Evolutionary conservation across 2,113 vertebrate genomes (phyloP).

Genomic region (Bolborhynchus lineola): DNA sequence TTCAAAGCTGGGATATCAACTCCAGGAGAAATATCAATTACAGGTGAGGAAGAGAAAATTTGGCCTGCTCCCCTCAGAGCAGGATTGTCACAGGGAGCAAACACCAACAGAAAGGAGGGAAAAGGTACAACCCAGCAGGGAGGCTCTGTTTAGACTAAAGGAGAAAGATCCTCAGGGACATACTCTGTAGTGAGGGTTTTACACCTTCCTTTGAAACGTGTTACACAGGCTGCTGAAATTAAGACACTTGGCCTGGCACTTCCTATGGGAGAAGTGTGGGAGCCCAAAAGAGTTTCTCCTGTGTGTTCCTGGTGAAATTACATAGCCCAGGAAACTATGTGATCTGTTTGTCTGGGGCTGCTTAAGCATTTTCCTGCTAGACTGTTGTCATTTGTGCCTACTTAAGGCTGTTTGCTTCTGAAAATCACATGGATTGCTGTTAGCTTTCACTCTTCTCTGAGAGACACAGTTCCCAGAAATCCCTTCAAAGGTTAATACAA

Average conservation of each 20-base stretch:
- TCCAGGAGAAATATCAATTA: slow-evolving; percentile 99
- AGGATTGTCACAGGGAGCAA: not conserved
- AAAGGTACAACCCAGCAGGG: not conserved
- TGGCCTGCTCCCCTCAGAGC: not conserved
- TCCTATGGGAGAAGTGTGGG: not conserved
- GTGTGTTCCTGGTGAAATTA: not conserved
- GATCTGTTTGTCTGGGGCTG: not conserved
- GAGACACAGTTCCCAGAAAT: not conserved
- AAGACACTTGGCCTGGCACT: not conserved
- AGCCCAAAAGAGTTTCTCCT: not conserved
- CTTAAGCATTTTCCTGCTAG: not conserved
- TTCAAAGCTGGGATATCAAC: slow-evolving; percentile 97
- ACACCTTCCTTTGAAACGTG: not conserved
- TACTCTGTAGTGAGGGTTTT: not conserved
- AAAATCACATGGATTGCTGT: not conserved
- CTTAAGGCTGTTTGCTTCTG: not conserved
- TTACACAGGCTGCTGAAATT: not conserved
- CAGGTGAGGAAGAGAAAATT: slow-evolving; percentile 74
- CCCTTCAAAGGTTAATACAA: not conserved
- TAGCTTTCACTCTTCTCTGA: not conserved
- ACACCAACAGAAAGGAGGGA: not conserved
- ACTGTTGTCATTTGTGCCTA: not conserved
- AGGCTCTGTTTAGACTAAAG: not conserved
- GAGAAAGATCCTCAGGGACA: not conserved
- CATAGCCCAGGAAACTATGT: not conserved